A percentile compares a stretch with the other conserved stretches of the same genome.
Evolutionary conservation across 2,888 invertebrate species (phyloP).

Genomic region (Papilio demoleus): DNA sequence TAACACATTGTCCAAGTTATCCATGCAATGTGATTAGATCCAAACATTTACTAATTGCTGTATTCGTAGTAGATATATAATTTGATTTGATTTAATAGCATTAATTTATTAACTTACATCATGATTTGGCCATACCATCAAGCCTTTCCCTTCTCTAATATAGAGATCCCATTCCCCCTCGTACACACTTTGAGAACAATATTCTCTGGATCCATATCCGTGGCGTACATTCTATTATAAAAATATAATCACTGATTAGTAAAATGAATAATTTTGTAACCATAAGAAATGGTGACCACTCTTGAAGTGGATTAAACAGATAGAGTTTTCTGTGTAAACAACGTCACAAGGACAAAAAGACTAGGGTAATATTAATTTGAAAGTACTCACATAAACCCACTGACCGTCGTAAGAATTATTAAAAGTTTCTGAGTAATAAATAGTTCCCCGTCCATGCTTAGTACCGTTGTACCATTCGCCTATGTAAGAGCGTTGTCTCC

Average conservation of each 20-base stretch:
- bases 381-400: constrained; percentile 67
- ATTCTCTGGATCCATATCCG: constrained; percentile 73
- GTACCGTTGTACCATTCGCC: constrained; percentile 80
- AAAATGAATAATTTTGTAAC: background rate
- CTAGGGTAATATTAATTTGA: constrained; percentile 11
- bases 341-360: too few species aligned
- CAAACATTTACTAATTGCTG: background rate
- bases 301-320: background rate
- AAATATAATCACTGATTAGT: background rate
- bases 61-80: background rate
- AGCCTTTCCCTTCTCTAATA: constrained; percentile 81
- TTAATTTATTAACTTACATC: constrained; percentile 71
- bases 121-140: constrained; percentile 85
- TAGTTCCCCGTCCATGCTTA: constrained; percentile 71
- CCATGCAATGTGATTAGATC: background rate
- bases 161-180: constrained; percentile 82
- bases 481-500: constrained; percentile 64
- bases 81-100: background rate
- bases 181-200: constrained; percentile 73
- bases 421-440: constrained; percentile 61
- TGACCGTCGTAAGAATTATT: constrained; percentile 72
- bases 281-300: background rate
- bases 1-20: background rate
- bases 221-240: constrained; percentile 67
- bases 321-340: too few species aligned